These are phyloP conservation scores for Leucosticte australis DNA, from an alignment of 2,113 vertebrate genomes.

Conservation along the genomic window DNA sequence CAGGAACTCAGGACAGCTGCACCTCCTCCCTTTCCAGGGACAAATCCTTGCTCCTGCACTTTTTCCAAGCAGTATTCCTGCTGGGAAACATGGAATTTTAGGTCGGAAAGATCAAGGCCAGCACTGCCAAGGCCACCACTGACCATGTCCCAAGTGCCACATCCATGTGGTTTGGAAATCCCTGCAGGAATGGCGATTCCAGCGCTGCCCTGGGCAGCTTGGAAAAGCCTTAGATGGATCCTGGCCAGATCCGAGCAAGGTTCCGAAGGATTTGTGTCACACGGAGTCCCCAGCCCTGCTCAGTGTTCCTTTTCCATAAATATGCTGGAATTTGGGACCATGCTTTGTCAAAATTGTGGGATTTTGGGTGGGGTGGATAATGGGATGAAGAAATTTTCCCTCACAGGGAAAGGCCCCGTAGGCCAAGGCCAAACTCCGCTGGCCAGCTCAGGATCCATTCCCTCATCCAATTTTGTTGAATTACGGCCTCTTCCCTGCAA, in stretches of 20 bases:
- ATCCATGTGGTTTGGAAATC: not conserved
- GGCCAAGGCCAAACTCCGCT: not conserved
- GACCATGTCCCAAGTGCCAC: not conserved
- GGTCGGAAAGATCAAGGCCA: not conserved
- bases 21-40: rapidly evolving
- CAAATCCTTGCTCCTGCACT: not conserved
- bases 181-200: not conserved
- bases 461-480: rapidly evolving
- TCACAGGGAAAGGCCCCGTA: not conserved
- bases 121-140: not conserved
- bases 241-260: rapidly evolving
- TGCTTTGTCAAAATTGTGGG: rapidly evolving
- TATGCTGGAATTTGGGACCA: rapidly evolving
- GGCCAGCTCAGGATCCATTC: not conserved
- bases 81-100: not conserved
- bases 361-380: not conserved
- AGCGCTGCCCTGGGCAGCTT: not conserved
- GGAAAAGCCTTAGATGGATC: not conserved
- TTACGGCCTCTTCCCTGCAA: not conserved
- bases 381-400: not conserved
- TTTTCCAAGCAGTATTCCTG: not conserved
- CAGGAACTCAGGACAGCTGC: not conserved
- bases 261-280: not conserved
- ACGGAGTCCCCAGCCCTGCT: not conserved
- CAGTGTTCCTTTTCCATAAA: not conserved